phyloP scores from a whole-genome alignment of 1,140 invertebrate species.

The Papilio dardanus region DNA sequence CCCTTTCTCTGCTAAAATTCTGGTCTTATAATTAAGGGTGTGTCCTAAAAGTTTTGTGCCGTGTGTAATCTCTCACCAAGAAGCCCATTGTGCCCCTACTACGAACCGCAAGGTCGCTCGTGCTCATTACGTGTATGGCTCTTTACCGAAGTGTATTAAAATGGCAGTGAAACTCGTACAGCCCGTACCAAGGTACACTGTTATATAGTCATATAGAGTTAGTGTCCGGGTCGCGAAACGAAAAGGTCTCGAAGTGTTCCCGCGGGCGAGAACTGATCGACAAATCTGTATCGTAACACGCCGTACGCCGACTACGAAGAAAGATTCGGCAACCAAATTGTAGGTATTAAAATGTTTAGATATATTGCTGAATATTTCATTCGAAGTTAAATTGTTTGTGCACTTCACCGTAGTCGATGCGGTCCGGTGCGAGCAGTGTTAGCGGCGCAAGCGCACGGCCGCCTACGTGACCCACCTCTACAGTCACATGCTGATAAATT shows the following conservation, averaged over 20 bases:
- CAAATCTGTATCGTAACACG: not conserved
- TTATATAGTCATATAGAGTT: conserved; percentile 10
- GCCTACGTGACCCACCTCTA: not conserved
- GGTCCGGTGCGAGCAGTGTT: conserved; percentile 19
- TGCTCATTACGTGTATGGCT: not conserved
- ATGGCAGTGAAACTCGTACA: not conserved
- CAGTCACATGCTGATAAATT: not conserved
- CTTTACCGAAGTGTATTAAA: not conserved
- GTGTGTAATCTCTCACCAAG: not conserved
- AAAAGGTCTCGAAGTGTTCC: conserved; percentile 15
- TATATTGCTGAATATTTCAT: conserved; percentile 9
- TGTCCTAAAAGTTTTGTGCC: not conserved
- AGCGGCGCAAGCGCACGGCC: not conserved
- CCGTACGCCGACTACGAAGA: not conserved
- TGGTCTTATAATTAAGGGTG: not conserved
- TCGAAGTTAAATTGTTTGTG: conserved; percentile 26
- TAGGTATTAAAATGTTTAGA: not conserved
- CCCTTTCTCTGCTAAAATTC: not conserved
- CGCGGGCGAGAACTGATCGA: conserved; percentile 25
- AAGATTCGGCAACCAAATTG: conserved; percentile 23
- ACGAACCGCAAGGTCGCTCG: not conserved
- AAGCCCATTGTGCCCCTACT: conserved; percentile 7
- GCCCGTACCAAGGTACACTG: conserved; percentile 21
- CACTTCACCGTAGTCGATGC: conserved; percentile 12
- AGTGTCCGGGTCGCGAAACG: conserved; percentile 10